A percentile compares a stretch with the other conserved stretches of the same genome.
phyloP scores from a whole-genome alignment of 2,113 vertebrate species.

The Notothenia coriiceps region DNA sequence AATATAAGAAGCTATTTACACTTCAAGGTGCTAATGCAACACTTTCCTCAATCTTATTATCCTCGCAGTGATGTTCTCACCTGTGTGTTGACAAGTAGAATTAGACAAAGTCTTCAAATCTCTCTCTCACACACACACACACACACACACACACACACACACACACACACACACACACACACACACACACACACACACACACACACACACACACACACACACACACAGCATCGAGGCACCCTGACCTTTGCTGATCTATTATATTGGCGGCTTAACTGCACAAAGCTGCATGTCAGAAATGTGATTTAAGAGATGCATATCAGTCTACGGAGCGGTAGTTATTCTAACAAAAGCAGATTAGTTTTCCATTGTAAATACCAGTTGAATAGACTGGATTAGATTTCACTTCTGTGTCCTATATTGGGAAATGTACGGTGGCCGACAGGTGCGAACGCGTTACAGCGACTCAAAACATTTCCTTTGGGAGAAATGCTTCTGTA shows the following conservation, averaged over 20 bases:
- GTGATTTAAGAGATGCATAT: conserved; percentile 56
- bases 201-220: background rate
- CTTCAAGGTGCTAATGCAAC: conserved; percentile 81
- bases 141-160: background rate
- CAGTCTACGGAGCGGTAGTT: conserved; percentile 8
- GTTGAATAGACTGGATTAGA: background rate
- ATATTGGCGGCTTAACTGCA: conserved; percentile 45
- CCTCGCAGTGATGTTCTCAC: conserved; percentile 57
- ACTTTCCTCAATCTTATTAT: conserved; percentile 77
- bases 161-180: too few species aligned
- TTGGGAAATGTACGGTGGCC: too few species aligned
- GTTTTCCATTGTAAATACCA: background rate
- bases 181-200: background rate
- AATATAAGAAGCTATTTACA: conserved; percentile 79
- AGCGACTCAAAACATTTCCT: too few species aligned
- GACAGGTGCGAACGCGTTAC: too few species aligned
- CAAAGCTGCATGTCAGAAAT: conserved; percentile 45
- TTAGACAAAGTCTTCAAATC: conserved; percentile 60
- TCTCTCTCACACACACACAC: background rate
- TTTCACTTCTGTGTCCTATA: too few species aligned
- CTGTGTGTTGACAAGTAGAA: conserved; percentile 67
- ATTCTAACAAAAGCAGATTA: conserved; percentile 7
- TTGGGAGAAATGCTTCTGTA: too few species aligned
- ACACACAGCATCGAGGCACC: background rate
- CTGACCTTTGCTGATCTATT: conserved; percentile 46